These are phyloP conservation scores for Tiliqua scincoides DNA, from an alignment of 2,113 vertebrate species.

Conservation along the genomic window DNA sequence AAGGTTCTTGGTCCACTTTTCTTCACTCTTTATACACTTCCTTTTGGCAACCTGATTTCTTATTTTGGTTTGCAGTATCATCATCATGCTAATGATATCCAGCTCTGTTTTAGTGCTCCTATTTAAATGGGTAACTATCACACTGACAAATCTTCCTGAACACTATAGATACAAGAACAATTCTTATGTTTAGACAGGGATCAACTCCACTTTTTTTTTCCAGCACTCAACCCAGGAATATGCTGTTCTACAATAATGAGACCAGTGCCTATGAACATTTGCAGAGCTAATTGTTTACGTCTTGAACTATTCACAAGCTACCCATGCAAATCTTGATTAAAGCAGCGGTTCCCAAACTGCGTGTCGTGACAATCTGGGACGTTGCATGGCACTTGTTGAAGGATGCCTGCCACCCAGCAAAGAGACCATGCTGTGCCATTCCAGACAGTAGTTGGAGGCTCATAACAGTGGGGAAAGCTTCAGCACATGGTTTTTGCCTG, in stretches of 20 bases:
- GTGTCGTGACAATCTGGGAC: not conserved
- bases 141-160: not conserved
- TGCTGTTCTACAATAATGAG: not conserved
- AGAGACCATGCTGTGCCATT: no score
- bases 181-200: not conserved
- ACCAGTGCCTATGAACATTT: not conserved
- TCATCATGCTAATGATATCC: not conserved
- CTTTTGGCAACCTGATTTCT: no score
- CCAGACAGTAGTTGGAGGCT: no score
- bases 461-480: no score
- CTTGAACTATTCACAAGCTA: not conserved
- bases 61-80: not conserved
- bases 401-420: no score
- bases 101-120: not conserved
- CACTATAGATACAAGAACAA: not conserved
- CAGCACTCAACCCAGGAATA: not conserved
- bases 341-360: no score
- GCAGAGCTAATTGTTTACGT: not conserved
- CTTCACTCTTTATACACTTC: no score
- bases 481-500: no score
- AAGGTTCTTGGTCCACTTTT: no score
- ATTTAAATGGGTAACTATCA: not conserved
- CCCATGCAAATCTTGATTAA: not conserved
- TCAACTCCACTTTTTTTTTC: not conserved
- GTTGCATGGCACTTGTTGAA: no score